Conservation (phyloP, 2,797 vertebrate species). For the Sciurus vulgaris region DNA sequence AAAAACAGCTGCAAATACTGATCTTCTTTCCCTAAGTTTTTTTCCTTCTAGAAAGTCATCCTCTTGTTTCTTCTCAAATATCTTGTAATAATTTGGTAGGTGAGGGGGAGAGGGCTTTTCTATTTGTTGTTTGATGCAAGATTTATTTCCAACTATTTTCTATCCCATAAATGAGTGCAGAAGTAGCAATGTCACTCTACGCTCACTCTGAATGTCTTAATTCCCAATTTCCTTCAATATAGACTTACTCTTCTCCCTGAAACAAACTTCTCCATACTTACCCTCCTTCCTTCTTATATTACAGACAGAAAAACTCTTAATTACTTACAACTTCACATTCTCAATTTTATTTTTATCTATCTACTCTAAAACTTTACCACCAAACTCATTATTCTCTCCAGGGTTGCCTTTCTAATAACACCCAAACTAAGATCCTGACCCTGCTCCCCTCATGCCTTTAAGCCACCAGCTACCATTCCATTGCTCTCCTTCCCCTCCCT, state of each 20-base stretch:
- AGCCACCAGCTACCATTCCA: background rate
- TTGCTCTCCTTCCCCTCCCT: background rate
- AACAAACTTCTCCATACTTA: too few species aligned
- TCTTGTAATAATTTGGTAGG: background rate
- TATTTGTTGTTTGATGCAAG: slow-evolving; percentile 2
- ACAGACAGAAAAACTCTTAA: too few species aligned
- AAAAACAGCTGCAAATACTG: background rate
- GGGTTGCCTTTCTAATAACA: background rate
- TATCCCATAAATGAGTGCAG: background rate
- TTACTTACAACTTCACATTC: too few species aligned
- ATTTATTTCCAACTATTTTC: slow-evolving; percentile 14
- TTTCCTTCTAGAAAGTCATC: background rate
- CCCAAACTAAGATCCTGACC: background rate
- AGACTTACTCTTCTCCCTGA: too few species aligned
- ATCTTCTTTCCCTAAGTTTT: background rate
- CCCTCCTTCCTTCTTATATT: too few species aligned
- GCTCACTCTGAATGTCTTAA: background rate
- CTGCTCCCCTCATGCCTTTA: background rate
- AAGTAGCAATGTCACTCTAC: background rate
- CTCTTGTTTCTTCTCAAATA: background rate
- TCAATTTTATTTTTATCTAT: too few species aligned
- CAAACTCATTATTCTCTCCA: background rate
- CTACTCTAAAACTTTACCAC: too few species aligned
- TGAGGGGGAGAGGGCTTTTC: background rate
- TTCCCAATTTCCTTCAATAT: too few species aligned